Evolutionary conservation across 2,888 invertebrate genomes (phyloP).

Genomic region (Rotaria magnacalcarata): DNA sequence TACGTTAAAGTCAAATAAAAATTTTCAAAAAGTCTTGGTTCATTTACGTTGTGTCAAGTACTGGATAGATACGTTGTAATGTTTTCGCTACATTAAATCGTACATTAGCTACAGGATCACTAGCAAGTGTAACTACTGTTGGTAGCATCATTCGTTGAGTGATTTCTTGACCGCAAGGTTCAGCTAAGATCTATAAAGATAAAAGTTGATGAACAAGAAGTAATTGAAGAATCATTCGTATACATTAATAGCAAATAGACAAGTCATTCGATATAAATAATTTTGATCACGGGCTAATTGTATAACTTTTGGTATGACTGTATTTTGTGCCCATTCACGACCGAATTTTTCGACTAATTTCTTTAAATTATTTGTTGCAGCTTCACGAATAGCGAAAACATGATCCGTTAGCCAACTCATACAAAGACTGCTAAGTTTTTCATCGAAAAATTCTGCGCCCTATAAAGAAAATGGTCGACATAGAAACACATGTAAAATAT

Average conservation of each 20-base stretch:
- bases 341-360: constrained; percentile 97
- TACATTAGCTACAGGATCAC: constrained; percentile 46
- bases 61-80: constrained; percentile 80
- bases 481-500: background rate
- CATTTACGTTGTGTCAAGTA: constrained; percentile 70
- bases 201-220: background rate
- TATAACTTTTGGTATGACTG: constrained; percentile 82
- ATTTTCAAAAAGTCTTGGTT: constrained; percentile 35
- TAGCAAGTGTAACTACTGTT: constrained; percentile 42
- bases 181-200: constrained; percentile 50
- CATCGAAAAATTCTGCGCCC: constrained; percentile 84
- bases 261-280: constrained; percentile 95
- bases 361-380: constrained; percentile 89
- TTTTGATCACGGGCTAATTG: constrained; percentile 88
- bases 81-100: constrained; percentile 46
- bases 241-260: constrained; percentile 87
- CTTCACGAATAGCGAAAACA: constrained; percentile 93
- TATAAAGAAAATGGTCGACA: background rate
- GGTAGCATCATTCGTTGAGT: constrained; percentile 45
- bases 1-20: constrained; percentile 1
- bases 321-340: constrained; percentile 89
- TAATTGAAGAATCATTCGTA: background rate
- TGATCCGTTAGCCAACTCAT: constrained; percentile 99
- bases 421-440: constrained; percentile 89
- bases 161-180: constrained; percentile 44